Conservation (phyloP, 1,140 invertebrate species). For the Linepithema humile region DNA sequence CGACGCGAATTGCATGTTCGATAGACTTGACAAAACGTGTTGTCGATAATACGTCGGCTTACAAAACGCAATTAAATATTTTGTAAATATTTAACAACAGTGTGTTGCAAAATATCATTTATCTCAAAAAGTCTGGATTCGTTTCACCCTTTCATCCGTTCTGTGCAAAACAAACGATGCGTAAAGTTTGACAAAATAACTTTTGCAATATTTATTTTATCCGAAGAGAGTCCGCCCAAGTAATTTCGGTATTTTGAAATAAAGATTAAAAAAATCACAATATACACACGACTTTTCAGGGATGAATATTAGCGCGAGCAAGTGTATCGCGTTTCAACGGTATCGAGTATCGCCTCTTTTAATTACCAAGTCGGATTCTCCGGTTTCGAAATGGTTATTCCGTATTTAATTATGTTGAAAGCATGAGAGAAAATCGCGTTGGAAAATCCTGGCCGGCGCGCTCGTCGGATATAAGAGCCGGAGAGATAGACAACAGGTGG, state of each 20-base stretch:
- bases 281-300: background rate
- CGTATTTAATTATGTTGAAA: constrained; percentile 27
- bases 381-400: constrained; percentile 11
- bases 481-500: constrained; percentile 50
- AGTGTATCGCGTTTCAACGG: background rate
- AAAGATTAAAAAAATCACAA: background rate
- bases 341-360: background rate
- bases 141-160: background rate
- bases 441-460: background rate
- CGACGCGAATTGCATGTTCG: constrained; percentile 25
- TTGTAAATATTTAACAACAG: constrained; percentile 8
- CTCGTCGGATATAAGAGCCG: background rate
- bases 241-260: background rate
- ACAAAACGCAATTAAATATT: constrained; percentile 4
- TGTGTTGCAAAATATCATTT: background rate
- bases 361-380: background rate
- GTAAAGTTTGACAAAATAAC: too few species aligned
- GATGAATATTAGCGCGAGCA: background rate
- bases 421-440: background rate
- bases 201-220: too few species aligned
- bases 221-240: too few species aligned
- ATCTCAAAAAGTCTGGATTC: background rate
- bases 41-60: background rate
- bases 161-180: background rate
- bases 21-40: background rate